Conservation (phyloP, 2,888 invertebrate species). For the Phengaris alcon region DNA sequence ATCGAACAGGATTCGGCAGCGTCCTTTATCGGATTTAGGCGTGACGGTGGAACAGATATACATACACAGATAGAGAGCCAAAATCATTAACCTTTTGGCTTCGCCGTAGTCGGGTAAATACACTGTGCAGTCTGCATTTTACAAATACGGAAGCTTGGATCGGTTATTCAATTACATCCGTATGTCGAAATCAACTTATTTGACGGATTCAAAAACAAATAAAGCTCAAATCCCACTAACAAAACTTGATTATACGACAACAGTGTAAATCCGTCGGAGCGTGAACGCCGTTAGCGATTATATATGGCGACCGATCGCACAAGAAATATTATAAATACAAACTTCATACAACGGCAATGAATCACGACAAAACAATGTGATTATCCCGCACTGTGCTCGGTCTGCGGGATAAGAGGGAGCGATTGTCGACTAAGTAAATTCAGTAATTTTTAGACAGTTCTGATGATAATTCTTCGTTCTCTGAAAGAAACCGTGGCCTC, state of each 20-base stretch:
- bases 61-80: no score
- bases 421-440: neutral
- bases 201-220: conserved; percentile 9
- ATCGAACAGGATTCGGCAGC: no score
- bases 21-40: no score
- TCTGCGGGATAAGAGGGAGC: neutral
- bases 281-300: conserved; percentile 26
- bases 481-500: no score
- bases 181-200: neutral
- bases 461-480: no score
- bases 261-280: conserved; percentile 18
- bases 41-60: no score
- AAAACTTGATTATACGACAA: conserved; percentile 12
- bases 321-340: conserved; percentile 28
- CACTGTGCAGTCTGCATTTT: no score
- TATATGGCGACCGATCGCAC: conserved; percentile 26
- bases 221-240: conserved; percentile 3
- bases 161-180: neutral
- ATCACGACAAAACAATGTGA: conserved; percentile 78
- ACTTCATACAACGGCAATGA: conserved; percentile 61
- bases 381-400: conserved; percentile 51
- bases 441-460: no score
- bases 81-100: no score
- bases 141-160: no score
- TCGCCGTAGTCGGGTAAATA: no score